phyloP scores from a whole-genome alignment of 2,113 vertebrate genomes.

The Mionectes macconnelli region DNA sequence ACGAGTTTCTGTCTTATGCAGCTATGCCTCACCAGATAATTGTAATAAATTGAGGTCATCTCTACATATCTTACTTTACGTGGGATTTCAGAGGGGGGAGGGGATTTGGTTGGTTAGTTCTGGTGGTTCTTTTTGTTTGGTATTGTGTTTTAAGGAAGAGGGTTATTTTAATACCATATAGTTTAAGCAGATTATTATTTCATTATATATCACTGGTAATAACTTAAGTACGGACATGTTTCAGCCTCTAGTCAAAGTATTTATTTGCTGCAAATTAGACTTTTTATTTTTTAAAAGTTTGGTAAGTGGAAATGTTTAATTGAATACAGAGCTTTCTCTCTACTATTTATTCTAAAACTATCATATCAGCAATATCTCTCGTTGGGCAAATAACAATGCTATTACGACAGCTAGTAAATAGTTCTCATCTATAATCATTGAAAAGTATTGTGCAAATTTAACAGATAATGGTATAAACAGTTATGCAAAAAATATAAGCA shows the following conservation, averaged over 20 bases:
- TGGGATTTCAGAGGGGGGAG: background rate
- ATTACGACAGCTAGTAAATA: background rate
- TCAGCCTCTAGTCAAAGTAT: background rate
- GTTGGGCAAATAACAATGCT: background rate
- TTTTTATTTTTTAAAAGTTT: background rate
- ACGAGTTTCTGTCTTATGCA: background rate
- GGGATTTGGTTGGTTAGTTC: background rate
- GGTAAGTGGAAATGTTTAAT: fast-evolving
- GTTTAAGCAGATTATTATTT: background rate
- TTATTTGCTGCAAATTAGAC: background rate
- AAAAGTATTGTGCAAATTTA: background rate
- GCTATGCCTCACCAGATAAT: background rate
- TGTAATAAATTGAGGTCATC: background rate
- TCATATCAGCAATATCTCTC: background rate
- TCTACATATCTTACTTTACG: background rate
- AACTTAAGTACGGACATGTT: background rate
- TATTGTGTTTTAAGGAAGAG: background rate
- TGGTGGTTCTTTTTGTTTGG: background rate
- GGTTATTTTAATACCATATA: background rate
- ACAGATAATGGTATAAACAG: background rate
- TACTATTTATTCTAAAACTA: background rate
- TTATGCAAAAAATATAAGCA: background rate
- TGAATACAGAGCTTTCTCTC: background rate
- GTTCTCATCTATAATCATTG: background rate
- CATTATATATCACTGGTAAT: background rate